Base-by-base conservation (phyloP, 1,140 invertebrate genomes). In the Nixonia krombeini region DNA sequence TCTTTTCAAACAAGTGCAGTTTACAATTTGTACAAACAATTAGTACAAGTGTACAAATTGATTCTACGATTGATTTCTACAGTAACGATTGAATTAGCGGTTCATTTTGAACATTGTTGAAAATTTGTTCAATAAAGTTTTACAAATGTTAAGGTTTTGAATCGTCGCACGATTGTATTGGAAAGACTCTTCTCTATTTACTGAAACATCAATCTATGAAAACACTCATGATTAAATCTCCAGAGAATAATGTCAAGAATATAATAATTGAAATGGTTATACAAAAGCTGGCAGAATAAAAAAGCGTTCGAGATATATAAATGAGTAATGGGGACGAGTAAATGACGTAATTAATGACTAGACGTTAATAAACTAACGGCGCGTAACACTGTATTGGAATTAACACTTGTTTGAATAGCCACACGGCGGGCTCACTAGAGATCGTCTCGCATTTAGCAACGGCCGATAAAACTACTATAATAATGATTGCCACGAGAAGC, bases 401-500 rank as follows among this genome's bases (percentile, higher is more conserved):
- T 41, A 41, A 41, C 16, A 41, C 8, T 41, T 41, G 38, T 41
- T 41, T 41, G 38, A 23, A 41, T 15, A 41, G 15, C 38, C 38
- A 15, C 38, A 10, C 17, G 21, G 2, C 12, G 7, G 0, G 33
- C n/a, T 35, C 12, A 7, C 10, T 13, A 13, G 15, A 16, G 38
- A 18, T 18, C 8, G 8, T 17, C 38, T 41, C 38, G 15, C 18
- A 41, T 41, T 41, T 41, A 9, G 16, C 17, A 8, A 18, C 16
- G 38, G 16, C 7, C 38, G 38, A 41, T 41, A 18, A 41, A 35
- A 5, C 15, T 35, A 10, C 10, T 12, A 10, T 35, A 35, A 35
- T 35, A 13, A 10, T 15, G n/a, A 12, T 13, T 21, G 21, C 21
- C 21, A 31, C 29, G 29, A 31, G 38, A 41, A 41, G 15, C 18